Evolutionary conservation across 2,888 invertebrate genomes (phyloP).

Genomic region (Trissolcus brochymenae): DNA sequence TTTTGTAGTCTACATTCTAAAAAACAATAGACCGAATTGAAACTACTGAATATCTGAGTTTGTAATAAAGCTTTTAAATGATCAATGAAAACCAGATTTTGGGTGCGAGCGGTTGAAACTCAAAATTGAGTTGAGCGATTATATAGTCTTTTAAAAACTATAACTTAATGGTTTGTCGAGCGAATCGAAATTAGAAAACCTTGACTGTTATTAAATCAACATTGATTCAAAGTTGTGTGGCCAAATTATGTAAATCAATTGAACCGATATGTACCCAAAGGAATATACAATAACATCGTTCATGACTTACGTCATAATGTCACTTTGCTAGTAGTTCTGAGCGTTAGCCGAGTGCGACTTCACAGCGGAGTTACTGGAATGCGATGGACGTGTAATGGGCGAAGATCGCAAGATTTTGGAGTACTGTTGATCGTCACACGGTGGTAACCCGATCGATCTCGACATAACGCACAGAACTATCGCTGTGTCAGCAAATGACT

Average conservation of each 20-base stretch:
- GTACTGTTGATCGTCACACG: slow-evolving; percentile 82
- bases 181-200: not conserved
- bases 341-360: slow-evolving; percentile 65
- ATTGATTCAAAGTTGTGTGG: slow-evolving; percentile 7
- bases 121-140: not conserved
- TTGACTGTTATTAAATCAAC: slow-evolving; percentile 2
- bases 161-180: not conserved
- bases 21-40: slow-evolving; percentile 3
- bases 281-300: slow-evolving; percentile 44
- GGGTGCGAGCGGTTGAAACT: not conserved
- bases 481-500: slow-evolving; percentile 96
- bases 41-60: not conserved
- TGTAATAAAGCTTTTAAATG: too few relatives aligned
- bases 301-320: slow-evolving; percentile 16
- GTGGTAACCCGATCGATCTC: slow-evolving; percentile 94
- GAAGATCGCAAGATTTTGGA: slow-evolving; percentile 45
- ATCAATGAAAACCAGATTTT: not conserved
- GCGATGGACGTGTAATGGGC: slow-evolving; percentile 50
- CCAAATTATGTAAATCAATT: slow-evolving; percentile 27
- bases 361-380: slow-evolving; percentile 47
- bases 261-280: slow-evolving; percentile 51
- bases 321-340: slow-evolving; percentile 66
- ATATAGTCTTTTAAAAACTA: not conserved
- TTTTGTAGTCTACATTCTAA: slow-evolving; percentile 18
- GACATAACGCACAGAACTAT: slow-evolving; percentile 95